phyloP scores from a whole-genome alignment of 2,113 vertebrate species.

The Gasterosteus nipponicus region DNA sequence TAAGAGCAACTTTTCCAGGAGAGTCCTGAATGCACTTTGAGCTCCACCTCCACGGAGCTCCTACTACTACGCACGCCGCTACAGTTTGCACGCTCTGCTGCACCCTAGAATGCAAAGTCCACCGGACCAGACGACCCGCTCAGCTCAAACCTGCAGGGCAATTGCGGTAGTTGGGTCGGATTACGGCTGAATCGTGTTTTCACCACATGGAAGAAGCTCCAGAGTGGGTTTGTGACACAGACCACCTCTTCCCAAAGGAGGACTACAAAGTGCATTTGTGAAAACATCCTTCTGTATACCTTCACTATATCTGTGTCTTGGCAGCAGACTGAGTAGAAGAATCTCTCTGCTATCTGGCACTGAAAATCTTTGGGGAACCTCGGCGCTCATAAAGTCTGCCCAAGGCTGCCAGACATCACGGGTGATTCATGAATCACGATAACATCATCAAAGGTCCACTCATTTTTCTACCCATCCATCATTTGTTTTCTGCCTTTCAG shows the following conservation, averaged over 20 bases:
- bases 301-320: background rate
- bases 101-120: background rate
- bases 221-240: background rate
- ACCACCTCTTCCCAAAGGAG: background rate
- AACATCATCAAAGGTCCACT: conserved; percentile 5
- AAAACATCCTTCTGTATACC: background rate
- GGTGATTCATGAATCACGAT: conserved; percentile 10
- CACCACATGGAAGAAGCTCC: background rate
- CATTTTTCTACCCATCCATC: background rate
- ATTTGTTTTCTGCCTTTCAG: background rate
- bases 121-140: background rate
- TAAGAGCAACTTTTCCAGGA: background rate
- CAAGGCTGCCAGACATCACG: conserved; percentile 6
- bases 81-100: background rate
- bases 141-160: background rate
- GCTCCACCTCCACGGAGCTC: too few species aligned
- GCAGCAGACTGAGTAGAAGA: background rate
- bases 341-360: background rate
- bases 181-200: background rate
- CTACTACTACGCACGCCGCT: too few species aligned
- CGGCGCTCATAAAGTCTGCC: background rate
- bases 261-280: background rate
- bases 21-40: background rate
- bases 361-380: conserved; percentile 4
- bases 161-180: conserved; percentile 2